Conservation (phyloP, 2,113 vertebrate species). For the Tichodroma muraria region DNA sequence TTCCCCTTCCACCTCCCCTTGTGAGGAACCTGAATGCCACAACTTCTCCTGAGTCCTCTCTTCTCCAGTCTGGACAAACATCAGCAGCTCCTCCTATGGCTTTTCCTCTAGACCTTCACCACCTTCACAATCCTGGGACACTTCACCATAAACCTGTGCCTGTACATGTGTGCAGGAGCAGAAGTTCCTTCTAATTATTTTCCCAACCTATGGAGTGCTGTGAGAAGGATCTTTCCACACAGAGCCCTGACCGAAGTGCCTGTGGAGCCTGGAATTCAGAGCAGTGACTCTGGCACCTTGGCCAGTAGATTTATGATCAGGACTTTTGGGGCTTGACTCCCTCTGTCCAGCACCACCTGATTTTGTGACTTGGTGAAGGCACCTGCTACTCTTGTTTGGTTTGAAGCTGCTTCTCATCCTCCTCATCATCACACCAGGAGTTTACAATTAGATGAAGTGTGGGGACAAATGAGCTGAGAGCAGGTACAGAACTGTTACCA, state of each 20-base stretch:
- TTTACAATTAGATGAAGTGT: not conserved
- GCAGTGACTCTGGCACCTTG: not conserved
- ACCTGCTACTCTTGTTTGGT: not conserved
- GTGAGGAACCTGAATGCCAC: not conserved
- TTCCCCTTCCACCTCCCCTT: not conserved
- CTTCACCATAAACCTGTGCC: not conserved
- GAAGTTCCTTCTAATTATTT: not conserved
- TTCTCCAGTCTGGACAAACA: not conserved
- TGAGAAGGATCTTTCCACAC: not conserved
- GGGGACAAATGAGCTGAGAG: not conserved
- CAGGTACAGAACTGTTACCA: not conserved
- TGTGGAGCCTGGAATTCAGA: not conserved
- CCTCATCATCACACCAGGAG: not conserved
- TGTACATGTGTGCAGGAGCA: rapidly evolving
- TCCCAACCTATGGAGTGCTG: rapidly evolving
- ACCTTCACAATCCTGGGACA: not conserved
- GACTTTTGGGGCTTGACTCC: not conserved
- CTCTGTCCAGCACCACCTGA: not conserved
- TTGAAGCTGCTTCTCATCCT: not conserved
- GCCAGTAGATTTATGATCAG: not conserved
- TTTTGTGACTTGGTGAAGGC: not conserved
- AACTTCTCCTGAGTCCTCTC: not conserved
- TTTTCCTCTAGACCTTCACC: not conserved
- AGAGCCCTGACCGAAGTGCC: not conserved
- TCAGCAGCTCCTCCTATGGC: not conserved